Conservation (phyloP, 64 coral and sea anemone genomes). For the Porites australiensis region DNA sequence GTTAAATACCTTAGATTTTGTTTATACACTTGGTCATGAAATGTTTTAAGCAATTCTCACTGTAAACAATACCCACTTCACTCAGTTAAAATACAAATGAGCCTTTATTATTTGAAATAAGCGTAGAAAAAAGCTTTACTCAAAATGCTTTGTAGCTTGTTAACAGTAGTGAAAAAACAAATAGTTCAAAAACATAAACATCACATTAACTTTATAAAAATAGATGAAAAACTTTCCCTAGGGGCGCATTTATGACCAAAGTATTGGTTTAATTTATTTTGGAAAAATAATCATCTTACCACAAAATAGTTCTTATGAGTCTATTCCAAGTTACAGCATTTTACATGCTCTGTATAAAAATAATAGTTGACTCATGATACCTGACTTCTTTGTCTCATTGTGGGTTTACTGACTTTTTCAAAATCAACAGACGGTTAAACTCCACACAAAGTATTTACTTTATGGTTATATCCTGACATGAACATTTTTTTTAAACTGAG, state of each 20-base stretch:
- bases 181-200: not conserved
- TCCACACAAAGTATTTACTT: not conserved
- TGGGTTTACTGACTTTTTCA: not conserved
- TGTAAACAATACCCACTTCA: not conserved
- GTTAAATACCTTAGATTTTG: too few species aligned
- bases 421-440: not conserved
- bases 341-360: too few species aligned
- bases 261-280: not conserved
- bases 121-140: not conserved
- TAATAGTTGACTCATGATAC: too few species aligned
- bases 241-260: not conserved
- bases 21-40: too few species aligned
- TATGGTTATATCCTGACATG: not conserved
- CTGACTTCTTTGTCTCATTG: too few species aligned
- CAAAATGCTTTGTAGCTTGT: not conserved
- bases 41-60: too few species aligned
- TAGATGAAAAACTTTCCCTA: not conserved
- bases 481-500: not conserved
- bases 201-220: constrained; percentile 13
- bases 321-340: not conserved
- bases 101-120: constrained; percentile 1
- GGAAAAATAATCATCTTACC: not conserved
- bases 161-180: not conserved
- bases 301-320: not conserved
- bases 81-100: not conserved